Evolutionary conservation across 2,888 invertebrate genomes (phyloP).

Genomic region (Ectemnius lituratus): DNA sequence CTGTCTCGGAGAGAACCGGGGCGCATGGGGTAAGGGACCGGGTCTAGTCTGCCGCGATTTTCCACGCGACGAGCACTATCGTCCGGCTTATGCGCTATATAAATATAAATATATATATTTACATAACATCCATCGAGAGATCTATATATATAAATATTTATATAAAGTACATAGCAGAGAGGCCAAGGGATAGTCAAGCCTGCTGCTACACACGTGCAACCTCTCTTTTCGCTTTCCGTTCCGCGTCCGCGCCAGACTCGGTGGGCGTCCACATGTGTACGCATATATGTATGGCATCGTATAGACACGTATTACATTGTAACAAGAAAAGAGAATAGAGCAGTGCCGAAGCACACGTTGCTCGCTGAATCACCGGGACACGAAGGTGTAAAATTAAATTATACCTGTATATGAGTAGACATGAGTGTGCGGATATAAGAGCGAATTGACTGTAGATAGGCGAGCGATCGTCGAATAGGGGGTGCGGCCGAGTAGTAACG

Average conservation of each 20-base stretch:
- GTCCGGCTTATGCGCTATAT: slow-evolving; percentile 74
- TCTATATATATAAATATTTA: slow-evolving; percentile 50
- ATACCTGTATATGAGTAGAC: background rate
- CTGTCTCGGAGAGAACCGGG: slow-evolving; percentile 30
- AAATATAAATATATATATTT: slow-evolving; percentile 67
- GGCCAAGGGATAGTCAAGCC: slow-evolving; percentile 36
- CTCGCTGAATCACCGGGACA: too few species aligned
- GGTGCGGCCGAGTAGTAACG: slow-evolving; percentile 38
- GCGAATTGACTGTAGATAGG: slow-evolving; percentile 31
- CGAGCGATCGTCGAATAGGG: slow-evolving; percentile 17
- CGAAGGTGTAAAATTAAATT: too few species aligned
- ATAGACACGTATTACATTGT: too few species aligned
- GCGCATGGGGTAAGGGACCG: slow-evolving; percentile 32
- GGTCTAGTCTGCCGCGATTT: slow-evolving; percentile 52
- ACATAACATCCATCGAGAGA: slow-evolving; percentile 53
- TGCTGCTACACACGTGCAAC: slow-evolving; percentile 59
- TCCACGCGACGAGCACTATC: slow-evolving; percentile 62
- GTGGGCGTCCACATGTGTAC: slow-evolving; percentile 22
- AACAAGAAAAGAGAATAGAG: too few species aligned
- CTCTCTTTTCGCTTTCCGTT: slow-evolving; percentile 51
- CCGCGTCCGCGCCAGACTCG: slow-evolving; percentile 52
- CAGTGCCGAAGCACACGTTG: too few species aligned
- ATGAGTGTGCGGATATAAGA: slow-evolving; percentile 26
- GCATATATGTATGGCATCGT: too few species aligned
- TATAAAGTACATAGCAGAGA: slow-evolving; percentile 60